Evolutionary conservation across 2,797 vertebrate species (phyloP), one percentile per base, ranked within the genome.

Genomic region (Ptychobarbus kaznakovi): DNA sequence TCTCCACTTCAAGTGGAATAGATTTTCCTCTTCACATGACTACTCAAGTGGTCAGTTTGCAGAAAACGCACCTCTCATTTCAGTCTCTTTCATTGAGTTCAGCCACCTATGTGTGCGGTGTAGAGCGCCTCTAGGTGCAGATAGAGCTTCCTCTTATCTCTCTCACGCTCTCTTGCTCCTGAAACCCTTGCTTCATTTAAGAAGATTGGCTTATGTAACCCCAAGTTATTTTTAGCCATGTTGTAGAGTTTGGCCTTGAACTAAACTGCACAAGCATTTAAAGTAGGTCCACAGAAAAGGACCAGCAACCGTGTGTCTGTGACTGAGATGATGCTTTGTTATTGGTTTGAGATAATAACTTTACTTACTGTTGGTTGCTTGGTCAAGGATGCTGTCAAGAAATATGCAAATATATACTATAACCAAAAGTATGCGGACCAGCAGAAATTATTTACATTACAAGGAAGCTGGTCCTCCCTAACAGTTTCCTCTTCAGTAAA

Each of bases 121-220:
- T 69, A 22, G 32, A 70, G 53, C 0, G 49, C 51, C 73, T 56
- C 10, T 10, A 53, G 18, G 7, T 61, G n/a, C 28, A 35, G 72
- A 80, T 77, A 84, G 40, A 78, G 53, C 79, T 58, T 83, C 38
- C 28, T 77, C 69, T 74, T 80, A 42, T 68, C 65, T 70, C 42
- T 77, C 86, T 42, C 75, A 11, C 83, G 74, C 74, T 80, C 70
- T 70, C 35, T 61, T 35, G 61, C 66, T 80, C 82, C 56, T 89
- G 38, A 85, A 86, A 81, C 49, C 44, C 85, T 84, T 66, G 72
- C 84, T 84, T 40, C 61, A 18, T 81, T 86, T 82, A 88, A 88
- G 85, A 51, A 90, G 86, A 88, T 90, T 88, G 87, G 83, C 76
- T 89, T 90, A 84, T 75, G 81, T 87, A 90, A 90, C 85, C 66